Base-by-base conservation (phyloP, 2,888 invertebrate genomes). In the Hydrotaea cyrtoneurina region DNA sequence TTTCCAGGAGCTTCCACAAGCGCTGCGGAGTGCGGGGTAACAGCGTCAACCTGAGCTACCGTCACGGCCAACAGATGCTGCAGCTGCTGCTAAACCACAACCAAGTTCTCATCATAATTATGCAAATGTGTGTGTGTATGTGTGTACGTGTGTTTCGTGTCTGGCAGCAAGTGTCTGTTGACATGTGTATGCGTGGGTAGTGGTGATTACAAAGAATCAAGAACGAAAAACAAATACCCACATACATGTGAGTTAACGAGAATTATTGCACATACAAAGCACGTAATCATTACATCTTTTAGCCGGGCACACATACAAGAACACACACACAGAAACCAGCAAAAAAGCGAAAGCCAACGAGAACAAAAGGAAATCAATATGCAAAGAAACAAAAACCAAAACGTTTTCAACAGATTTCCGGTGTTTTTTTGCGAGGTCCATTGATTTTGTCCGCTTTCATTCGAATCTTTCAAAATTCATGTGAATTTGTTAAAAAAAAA, bases 101-200 rank as follows among this genome's bases (percentile, higher is more conserved):
- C n/a, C 69, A 46, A 69, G 69, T 69, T 69, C 50, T 75, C 53
- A 55, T 76, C 64, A 39, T 76, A 76, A 76, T 66, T 76, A 76
- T 76, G 66, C 39, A 55, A 76, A 76, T 55, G 53, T 2, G 69
- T 69, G 4, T 23, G 15, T 69, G 59, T 26, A 15, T 26, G 26
- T 59, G 57, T 5, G 26, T 36, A 43, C 53, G 17, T 53, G 71
- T 39, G 39, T 39, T 36, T 23, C 53, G 17, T 53, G 71, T 39
- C 7, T 39, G 10, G 1, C 3, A 39, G 71, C 17, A 2, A n/a
- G 31, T 50, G 26, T 21, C 13, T 46, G n/a, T 64, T 64, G 66
- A 19, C 46, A n/a, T 15, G 50, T n/a, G 50, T 50, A 39, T 39
- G 50, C n/a, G 50, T 50, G 50, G 50, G 50, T n/a, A 50, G 50